Evolutionary conservation across 1,140 invertebrate species (phyloP), one percentile per base, ranked within the genome.

Genomic region (Eubasilissa regina): DNA sequence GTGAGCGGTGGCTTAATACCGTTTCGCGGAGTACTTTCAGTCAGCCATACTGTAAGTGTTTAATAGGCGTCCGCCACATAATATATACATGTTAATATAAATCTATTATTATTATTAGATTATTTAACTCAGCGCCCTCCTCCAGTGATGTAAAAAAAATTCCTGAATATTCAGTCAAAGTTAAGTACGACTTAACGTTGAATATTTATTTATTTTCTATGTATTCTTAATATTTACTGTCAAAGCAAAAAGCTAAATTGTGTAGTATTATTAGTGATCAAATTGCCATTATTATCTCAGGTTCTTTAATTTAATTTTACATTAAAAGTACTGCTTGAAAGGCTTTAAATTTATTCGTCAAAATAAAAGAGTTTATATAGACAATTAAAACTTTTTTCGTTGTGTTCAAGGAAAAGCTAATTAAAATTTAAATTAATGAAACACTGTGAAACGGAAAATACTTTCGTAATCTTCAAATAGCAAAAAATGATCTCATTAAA

Each of bases 321-420:
- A 74, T 74, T 56, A 15, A 43, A 74, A 74, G 19, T 55, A 19
- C 43, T 74, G 70, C 56, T 73, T 11, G 4, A 74, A 74, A 56
- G 12, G 21, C 70, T 55, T 25, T 74, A 10, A 74, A 74, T 55
- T 74, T 74, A 74, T 56, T 55, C 70, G n/a, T 56, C n/a, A 44
- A 58, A 74, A 74, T 74, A 74, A 74, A 74, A 56, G 53, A 74
- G 53, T 74, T 74, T 56, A 58, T 56, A 58, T 56, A 55, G 53
- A 44, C 56, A 74, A 74, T 74, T 74, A 74, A 74, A 74, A 74
- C 51, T 74, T 74, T 56, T 74, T 1, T 35, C 70, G 9, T 68
- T 58, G 43, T 74, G 25, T 56, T 56, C 25, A 21, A 55, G 53
- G 1, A 56, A 56, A 47, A 72, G 51, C 45, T 74, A 55, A 70